These are phyloP conservation scores for Tupaia tana DNA, from an alignment of 2,113 vertebrate species.

Conservation along the genomic window DNA sequence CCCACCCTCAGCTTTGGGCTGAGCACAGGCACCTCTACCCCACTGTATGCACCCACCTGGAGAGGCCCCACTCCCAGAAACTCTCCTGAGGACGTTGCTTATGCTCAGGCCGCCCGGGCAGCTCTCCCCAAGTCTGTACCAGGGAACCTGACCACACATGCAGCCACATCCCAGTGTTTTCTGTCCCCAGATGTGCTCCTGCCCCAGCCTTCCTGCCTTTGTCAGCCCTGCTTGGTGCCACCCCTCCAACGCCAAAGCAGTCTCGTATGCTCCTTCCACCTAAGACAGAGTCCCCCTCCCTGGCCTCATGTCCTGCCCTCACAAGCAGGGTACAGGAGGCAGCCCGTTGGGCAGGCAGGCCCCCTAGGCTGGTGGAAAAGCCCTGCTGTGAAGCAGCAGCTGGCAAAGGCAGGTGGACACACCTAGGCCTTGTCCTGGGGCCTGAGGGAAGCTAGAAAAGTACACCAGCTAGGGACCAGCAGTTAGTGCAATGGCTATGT, in stretches of 20 bases:
- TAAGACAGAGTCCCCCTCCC: background rate
- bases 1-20: background rate
- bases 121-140: too few species aligned
- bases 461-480: too few species aligned
- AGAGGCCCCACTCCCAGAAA: background rate
- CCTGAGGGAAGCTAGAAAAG: background rate
- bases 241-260: background rate
- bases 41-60: background rate
- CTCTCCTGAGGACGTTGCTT: too few species aligned
- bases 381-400: background rate
- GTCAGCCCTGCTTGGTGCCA: background rate
- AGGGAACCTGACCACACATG: background rate
- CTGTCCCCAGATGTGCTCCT: background rate
- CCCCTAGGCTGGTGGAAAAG: too few species aligned
- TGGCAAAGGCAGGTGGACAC: background rate
- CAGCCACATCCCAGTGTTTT: background rate
- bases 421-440: background rate
- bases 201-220: background rate
- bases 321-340: accelerated
- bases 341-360: background rate
- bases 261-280: background rate
- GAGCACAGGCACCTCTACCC: background rate
- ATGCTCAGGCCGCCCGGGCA: background rate
- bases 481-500: too few species aligned
- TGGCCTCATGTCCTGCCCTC: background rate